These are phyloP conservation scores for Nothoprocta perdicaria DNA, from an alignment of 2,113 vertebrate species.

Conservation along the genomic window DNA sequence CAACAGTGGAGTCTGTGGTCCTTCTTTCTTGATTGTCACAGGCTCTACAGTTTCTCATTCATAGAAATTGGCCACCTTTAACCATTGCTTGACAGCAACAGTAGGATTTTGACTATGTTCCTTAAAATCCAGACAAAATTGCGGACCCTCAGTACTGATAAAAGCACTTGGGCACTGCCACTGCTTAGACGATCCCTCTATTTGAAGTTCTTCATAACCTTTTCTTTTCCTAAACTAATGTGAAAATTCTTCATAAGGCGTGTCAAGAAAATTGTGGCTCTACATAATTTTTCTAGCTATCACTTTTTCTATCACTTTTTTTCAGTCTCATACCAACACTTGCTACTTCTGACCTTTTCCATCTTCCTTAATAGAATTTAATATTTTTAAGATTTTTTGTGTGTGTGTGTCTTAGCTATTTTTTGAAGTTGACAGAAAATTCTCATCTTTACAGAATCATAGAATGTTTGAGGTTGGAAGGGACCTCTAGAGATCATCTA, in stretches of 20 bases:
- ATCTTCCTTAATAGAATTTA: background rate
- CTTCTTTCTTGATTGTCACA: background rate
- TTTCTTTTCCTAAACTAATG: background rate
- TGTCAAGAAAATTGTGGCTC: background rate
- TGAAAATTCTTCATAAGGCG: background rate
- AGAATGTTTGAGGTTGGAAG: no score
- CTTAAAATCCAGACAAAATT: background rate
- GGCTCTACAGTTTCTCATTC: background rate
- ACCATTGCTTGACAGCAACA: background rate
- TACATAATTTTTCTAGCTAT: background rate
- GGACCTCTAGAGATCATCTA: no score
- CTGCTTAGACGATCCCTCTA: background rate
- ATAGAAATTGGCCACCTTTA: background rate
- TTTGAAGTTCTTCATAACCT: background rate
- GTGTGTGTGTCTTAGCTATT: background rate
- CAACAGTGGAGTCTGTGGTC: background rate
- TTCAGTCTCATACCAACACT: background rate
- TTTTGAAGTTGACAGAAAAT: background rate
- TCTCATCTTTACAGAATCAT: background rate
- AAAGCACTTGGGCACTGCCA: background rate
- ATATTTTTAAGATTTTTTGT: background rate
- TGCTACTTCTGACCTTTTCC: background rate
- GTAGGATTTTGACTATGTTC: accelerated
- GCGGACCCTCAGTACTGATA: no score
- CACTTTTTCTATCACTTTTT: background rate